Conservation (phyloP, 2,888 invertebrate species). For the Micropterix aruncella region DNA sequence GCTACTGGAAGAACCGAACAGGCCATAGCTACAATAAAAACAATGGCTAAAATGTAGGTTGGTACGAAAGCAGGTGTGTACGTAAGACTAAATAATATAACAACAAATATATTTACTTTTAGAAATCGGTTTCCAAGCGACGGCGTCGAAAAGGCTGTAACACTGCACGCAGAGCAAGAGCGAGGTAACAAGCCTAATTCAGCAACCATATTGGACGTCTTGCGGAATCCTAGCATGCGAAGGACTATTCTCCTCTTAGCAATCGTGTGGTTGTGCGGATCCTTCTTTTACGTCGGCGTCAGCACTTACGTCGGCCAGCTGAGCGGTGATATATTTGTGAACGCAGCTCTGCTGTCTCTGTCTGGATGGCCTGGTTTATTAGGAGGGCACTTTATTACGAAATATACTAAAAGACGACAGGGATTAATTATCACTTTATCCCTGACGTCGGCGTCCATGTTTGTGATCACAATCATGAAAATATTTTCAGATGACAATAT, state of each 20-base stretch:
- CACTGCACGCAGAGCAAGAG: constrained; percentile 1
- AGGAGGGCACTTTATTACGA: constrained; percentile 2
- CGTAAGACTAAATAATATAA: no score
- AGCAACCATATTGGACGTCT: no score
- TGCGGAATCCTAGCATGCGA: no score
- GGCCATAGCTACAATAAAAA: no score
- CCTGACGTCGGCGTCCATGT: constrained; percentile 3
- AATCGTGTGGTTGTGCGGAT: no score
- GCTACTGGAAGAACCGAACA: no score
- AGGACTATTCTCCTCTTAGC: no score
- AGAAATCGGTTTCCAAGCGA: constrained; percentile 6
- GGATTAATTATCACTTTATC: constrained; percentile 1
- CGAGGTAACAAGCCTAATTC: constrained; percentile 6
- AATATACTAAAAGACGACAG: constrained; percentile 4
- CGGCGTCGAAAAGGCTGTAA: background rate
- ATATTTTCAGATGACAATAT: no score
- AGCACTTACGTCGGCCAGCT: constrained; percentile 53
- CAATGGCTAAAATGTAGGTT: no score
- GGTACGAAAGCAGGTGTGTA: no score
- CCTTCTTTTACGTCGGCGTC: constrained; percentile 63
- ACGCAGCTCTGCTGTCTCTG: constrained; percentile 50
- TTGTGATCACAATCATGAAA: no score
- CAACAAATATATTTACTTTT: background rate
- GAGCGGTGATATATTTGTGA: constrained; percentile 53
- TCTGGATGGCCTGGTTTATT: constrained; percentile 15